Evolutionary conservation across 2,113 vertebrate genomes (phyloP).

Genomic region (Plecturocebus donacophilus): DNA sequence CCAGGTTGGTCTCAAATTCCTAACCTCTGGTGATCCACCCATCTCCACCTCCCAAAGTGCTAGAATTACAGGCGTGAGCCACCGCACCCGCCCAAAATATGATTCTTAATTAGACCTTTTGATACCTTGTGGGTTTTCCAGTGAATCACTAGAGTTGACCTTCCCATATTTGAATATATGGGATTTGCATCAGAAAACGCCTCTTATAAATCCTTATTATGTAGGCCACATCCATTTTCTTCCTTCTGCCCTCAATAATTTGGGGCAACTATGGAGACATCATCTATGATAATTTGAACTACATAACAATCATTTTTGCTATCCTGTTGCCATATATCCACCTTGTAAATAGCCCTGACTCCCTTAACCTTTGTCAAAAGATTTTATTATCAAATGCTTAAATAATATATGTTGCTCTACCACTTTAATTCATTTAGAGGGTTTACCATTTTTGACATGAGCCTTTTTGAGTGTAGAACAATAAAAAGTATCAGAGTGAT

Average conservation of each 20-base stretch:
- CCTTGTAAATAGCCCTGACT: not conserved
- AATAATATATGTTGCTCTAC: not conserved
- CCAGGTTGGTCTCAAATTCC: too few species aligned
- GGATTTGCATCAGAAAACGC: not conserved
- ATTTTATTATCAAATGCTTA: not conserved
- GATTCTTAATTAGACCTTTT: not conserved
- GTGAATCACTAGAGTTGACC: not conserved
- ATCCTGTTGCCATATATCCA: not conserved
- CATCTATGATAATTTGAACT: not conserved
- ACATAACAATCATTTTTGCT: not conserved
- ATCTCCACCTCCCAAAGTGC: too few species aligned
- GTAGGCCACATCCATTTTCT: not conserved
- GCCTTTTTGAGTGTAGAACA: not conserved
- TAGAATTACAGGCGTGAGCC: too few species aligned
- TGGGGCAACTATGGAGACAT: not conserved
- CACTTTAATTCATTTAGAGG: not conserved
- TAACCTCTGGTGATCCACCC: too few species aligned
- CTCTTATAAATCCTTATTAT: not conserved
- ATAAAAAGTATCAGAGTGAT: not conserved
- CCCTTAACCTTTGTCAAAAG: not conserved
- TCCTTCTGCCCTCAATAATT: not conserved
- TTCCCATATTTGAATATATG: not conserved
- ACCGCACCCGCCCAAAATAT: not conserved
- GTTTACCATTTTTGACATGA: not conserved
- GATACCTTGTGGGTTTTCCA: not conserved